Evolutionary conservation across 2,797 vertebrate species (phyloP).

Genomic region (Diceros bicornis): DNA sequence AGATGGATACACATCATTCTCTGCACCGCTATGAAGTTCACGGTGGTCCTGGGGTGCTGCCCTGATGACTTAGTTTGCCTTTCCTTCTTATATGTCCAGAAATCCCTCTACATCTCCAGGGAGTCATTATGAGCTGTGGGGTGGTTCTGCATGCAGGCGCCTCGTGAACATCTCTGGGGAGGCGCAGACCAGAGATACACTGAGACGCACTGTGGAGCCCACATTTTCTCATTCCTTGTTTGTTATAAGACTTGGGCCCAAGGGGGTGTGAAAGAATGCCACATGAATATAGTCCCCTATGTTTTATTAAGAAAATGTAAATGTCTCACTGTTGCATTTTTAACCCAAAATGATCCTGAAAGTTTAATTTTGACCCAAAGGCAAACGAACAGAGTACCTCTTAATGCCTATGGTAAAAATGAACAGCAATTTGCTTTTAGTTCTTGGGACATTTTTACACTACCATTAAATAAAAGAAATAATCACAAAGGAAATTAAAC

Average conservation of each 20-base stretch:
- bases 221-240: conserved; percentile 8
- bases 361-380: conserved; percentile 38
- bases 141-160: background rate
- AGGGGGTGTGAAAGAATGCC: conserved; percentile 9
- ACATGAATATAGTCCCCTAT: background rate
- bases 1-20: conserved; percentile 7
- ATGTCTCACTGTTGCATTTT: conserved; percentile 26
- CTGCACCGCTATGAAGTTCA: conserved; percentile 23
- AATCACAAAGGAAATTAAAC: conserved; percentile 83
- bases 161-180: background rate
- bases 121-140: background rate
- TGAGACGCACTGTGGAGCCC: conserved; percentile 48
- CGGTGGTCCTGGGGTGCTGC: conserved; percentile 14
- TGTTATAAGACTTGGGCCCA: background rate
- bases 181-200: background rate
- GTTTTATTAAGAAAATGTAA: conserved; percentile 64
- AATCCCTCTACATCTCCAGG: background rate
- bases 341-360: conserved; percentile 58
- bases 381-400: conserved; percentile 26
- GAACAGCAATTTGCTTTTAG: conserved; percentile 68
- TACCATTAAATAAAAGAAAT: conserved; percentile 74
- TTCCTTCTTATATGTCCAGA: conserved; percentile 41
- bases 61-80: conserved; percentile 34
- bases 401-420: conserved; percentile 33
- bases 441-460: conserved; percentile 74